Evolutionary conservation across 23 tunicate genomes (phyloP).

Genomic region (Trididemnum clinides): DNA sequence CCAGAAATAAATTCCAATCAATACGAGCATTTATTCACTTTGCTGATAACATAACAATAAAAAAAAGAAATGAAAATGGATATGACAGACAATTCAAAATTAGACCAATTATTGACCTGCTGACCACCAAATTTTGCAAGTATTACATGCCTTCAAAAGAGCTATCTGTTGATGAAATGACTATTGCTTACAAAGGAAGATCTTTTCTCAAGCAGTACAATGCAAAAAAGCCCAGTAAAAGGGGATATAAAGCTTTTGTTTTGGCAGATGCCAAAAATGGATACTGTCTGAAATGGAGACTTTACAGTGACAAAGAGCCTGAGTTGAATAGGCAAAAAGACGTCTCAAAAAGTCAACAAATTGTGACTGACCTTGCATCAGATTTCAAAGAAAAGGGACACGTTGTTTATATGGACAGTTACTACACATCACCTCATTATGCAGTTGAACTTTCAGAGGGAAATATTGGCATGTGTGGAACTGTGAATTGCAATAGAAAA

Average conservation of each 20-base stretch:
- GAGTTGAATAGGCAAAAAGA: constrained; percentile 23
- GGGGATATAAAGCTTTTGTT: constrained; percentile 35
- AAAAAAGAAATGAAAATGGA: constrained; percentile 9
- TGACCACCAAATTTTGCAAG: constrained; percentile 22
- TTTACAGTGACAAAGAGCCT: constrained; percentile 16
- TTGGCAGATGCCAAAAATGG: constrained; percentile 35
- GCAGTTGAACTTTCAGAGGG: constrained; percentile 4
- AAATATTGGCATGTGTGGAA: constrained; percentile 31
- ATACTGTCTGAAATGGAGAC: constrained; percentile 25
- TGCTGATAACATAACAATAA: constrained; percentile 27
- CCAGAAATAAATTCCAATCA: constrained; percentile 13
- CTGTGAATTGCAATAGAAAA: constrained; percentile 34
- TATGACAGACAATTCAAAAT: constrained; percentile 41
- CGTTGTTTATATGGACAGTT: constrained; percentile 38
- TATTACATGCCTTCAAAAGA: constrained; percentile 12
- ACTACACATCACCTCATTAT: constrained; percentile 18
- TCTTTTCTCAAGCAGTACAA: constrained; percentile 29
- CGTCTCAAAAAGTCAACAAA: constrained; percentile 28
- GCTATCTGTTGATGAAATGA: constrained; percentile 36
- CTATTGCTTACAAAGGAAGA: constrained; percentile 29
- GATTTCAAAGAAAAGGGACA: constrained; percentile 17
- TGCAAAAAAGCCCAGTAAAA: constrained; percentile 20
- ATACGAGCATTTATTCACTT: constrained; percentile 26
- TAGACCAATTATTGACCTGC: constrained; percentile 31
- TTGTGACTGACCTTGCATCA: constrained; percentile 17